Base-by-base conservation (phyloP, 2,797 vertebrate species). In the Anniella stebbinsi region DNA sequence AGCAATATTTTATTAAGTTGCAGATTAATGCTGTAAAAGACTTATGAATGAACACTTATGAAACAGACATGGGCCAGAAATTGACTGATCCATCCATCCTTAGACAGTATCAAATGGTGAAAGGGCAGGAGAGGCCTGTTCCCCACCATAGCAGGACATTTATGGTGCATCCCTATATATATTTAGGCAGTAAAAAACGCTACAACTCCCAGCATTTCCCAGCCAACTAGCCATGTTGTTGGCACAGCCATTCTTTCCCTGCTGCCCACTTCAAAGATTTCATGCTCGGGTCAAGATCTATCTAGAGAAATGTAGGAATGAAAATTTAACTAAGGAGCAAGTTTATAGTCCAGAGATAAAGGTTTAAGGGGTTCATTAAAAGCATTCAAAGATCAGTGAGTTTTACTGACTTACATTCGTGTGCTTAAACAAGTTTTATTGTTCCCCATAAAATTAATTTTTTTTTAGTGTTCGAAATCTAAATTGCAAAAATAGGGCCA, bases 381-480 rank as follows among this genome's bases (percentile, higher is more conserved):
- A 88, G 89, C 92, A 94, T 77, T 73, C 63, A 89, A 89, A 93
- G 67, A 93, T 90, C 84, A 82, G 25, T 88, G 91, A 88, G 86
- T 82, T 95, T 92, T 92, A 90, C 25, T 90, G 83, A 85, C 21
- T 89, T 83, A 5, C 80, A 75, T 90, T 93, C 48, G 51, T 83
- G 90, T 54, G n/a, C 48, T 91, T 91, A 92, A 92, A 91, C 48
- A 94, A 92, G 91, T 87, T 86, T 93, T 87, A 84, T 93, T 90
- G 94, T 84, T 87, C n/a, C 60, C 67, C 45, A 91, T 95, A 89
- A 95, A 96, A 80, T 30, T 91, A 95, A 93, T 87, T 88, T 91
- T 95, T 73, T 95, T 73, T 70, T 91, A 93, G 88, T 93, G 63
- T 77, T 91, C 82, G 72, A 36, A 92, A 92, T 94, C 57, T 66